Evolutionary conservation across 2,888 invertebrate species (phyloP), one percentile per base, ranked within the genome.

Genomic region (Clanis bilineata): DNA sequence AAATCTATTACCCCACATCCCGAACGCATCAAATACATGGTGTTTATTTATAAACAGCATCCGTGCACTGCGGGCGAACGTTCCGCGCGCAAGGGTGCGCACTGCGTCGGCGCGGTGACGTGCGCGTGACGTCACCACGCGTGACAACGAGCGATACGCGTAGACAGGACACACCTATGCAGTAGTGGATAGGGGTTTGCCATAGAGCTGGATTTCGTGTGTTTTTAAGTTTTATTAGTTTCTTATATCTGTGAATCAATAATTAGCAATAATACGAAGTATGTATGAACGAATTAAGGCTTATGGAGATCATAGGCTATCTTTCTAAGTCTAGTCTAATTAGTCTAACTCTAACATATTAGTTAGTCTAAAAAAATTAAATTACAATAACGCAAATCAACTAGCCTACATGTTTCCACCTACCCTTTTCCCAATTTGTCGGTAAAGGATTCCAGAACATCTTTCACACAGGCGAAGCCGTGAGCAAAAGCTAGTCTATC

Each of bases 1-100:
- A 18, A 18, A 41, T 41, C 18, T 18, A 41, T 7, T 18, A 9
- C 2, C 18, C 32, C 51, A n/a, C 43, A 18, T 23, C 32, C 25
- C n/a, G 45, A n/a, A 56, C 28, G 44, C 44, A 54, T 60, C 64
- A 7, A 2, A 62, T 69, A 73, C 62, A 62, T 59, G 51, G 51
- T 65, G 76, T 81, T 82, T 83, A 82, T 83, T 81, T 82, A 79
- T 82, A 78, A 79, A 82, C 51, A 39, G 39, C 25, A 41, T 41
- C 32, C 15, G 25, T 56, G 81, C 79, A 69, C 47, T 62, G 60
- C 67, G 59, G 7, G 65, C 71, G 68, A 68, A 64, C 63, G 66
- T 56, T 41, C 64, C 61, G 64, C 64, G 61, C 64, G n/a, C n/a
- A n/a, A 62, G 64, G 57, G 58, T 18, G 7, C 15, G 25, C 47